Evolutionary conservation across 2,113 vertebrate species (phyloP), one percentile per base, ranked within the genome.

Genomic region (Pollachius pollachius): DNA sequence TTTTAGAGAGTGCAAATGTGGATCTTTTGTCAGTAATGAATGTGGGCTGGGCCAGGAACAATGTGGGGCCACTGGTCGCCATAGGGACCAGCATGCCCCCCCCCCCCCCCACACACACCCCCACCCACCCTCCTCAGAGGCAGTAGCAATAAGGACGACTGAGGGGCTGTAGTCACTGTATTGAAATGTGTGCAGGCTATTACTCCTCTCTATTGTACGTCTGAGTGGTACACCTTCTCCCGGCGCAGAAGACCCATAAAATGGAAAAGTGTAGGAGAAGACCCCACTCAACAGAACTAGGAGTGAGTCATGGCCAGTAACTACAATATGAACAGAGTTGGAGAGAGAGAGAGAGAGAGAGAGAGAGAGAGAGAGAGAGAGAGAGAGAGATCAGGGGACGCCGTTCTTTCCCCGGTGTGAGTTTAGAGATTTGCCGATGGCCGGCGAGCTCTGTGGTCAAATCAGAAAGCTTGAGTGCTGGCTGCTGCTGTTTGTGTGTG

Each of bases 41-140:
- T 92, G 90, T 89, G 89, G 88, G 90, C 82, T 75, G 82, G 89
- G 88, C 85, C 75, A 82, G 89, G 90, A 92, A 93, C 92, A 93
- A 93, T 92, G 92, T 89, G 77, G 77, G 90, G 84, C 89, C 72
- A 81, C 89, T 92, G 90, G 92, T 92, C 88, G 70, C 90, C 90
- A 91, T 91, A 89, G 91, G 86, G 90, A 93, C 87, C 78, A 68
- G 71, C 81, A 84, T 87, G 89, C 90, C 85, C 83, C 73, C 84
- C 86, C 27, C 57, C 57, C 15, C 16, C 17, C 4, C 75, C n/a
- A n/a, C n/a, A n/a, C n/a, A n/a, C n/a, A n/a, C n/a, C 63, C 67
- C 74, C 81, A 76, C 74, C 79, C 61, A 73, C 81, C 81, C 79
- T 77, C 72, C 86, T 87, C 74, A 78, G 82, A 77, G 71, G 85